Base-by-base conservation (phyloP, 2,113 vertebrate genomes). In the Anguilla rostrata region DNA sequence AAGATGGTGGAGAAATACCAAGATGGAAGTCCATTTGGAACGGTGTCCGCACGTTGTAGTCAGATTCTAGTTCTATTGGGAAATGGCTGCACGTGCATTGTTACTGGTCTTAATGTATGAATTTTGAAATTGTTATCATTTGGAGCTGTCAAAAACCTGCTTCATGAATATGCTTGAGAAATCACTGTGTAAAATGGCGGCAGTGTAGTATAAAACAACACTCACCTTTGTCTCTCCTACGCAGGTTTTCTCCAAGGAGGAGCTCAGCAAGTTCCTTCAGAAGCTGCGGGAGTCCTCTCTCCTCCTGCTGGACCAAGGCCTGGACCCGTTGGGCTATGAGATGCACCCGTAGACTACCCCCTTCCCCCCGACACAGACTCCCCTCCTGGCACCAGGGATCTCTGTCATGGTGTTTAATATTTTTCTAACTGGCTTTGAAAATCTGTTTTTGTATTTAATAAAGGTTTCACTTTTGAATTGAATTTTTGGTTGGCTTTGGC, bases 171-270 rank as follows among this genome's bases (percentile, higher is more conserved):
- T 46, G 43, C 9, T 5, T 46, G 43, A 46, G 43, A 46, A 34
- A 34, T 34, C 34, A 34, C 34, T 34, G 34, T 34, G 34, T 34
- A 34, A 34, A 34, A 34, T 34, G 34, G 34, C 34, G 34, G 34
- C 34, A 14, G 7, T 53, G 49, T 53, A 53, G 12, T 53, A 9
- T 53, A 12, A 79, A n/a, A 9, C 11, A 11, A 34, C 9, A 22
- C 71, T 34, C 12, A 3, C 29, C n/a, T n/a, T n/a, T 79, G 78
- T 81, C 75, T 40, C 16, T 8, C 3, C 88, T 81, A 22, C 4
- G 41, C 92, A 99, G 98, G 97, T 99, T n/a, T 99, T 99, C 95
- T 96, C 97, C 60, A 98, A 98, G 91, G 96, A 98, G 84, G 98
- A 99, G 91, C 91, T 98, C 82, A 92, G 92, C 84, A 97, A 96